Evolutionary conservation across 2,113 vertebrate genomes (phyloP), one percentile per base, ranked within the genome.

Genomic region (Aspidoscelis tigris): DNA sequence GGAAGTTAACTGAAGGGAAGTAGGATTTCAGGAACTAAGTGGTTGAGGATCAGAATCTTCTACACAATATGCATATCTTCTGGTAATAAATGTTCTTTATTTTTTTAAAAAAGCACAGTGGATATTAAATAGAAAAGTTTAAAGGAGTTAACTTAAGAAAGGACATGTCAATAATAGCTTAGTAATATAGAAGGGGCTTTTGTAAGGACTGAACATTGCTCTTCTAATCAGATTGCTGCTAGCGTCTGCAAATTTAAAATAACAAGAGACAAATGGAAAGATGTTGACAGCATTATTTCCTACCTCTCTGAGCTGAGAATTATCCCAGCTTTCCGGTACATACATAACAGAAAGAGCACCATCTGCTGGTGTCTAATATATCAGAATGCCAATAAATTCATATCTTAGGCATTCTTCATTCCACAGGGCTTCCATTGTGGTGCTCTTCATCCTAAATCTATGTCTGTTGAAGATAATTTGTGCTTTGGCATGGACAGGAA

Each of bases 291-390:
- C 1, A 14, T 70, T 83, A 21, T 16, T 66, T 85, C 33, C 3
- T 39, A 16, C 0, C 0, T 18, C 0, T 80, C 68, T 79, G 84
- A 72, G 24, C 70, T 47, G 58, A 84, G 20, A 10, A 5, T 5
- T 5, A 0, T 66, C 18, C 69, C 7, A 71, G 43, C 2, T 14
- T 39, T 78, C 50, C 14, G 53, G 53, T 84, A 78, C 41, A 78
- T 84, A 78, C 41, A 78, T 78, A 84, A 64, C 68, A 72, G 83
- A 84, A 84, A 84, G 44, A 84, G 83, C 76, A 50, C 83, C 83
- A 84, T 84, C 83, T 84, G 26, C 76, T 84, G 76, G 68, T 64
- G 12, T 47, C 68, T 47, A 84, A 43, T 84, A n/a, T 84, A 72
- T 84, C 41, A 21, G 58, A 72, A 73, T 65, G 61, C 24, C 76